Base-by-base conservation (phyloP, 2,797 vertebrate genomes). In the Hyperoplus lanceolatus region DNA sequence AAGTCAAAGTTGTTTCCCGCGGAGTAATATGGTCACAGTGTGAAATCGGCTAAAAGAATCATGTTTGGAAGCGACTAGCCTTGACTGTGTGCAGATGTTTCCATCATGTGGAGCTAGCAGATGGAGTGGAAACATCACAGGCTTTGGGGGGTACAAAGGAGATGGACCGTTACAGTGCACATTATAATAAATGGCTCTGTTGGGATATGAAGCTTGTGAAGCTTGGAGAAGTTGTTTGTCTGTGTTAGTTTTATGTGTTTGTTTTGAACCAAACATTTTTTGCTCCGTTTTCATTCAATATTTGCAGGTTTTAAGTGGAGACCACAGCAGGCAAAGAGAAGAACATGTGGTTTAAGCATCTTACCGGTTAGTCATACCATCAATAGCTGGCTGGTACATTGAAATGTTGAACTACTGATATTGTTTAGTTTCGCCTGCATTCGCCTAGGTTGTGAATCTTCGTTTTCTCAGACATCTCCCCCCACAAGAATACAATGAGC, bases 101-200 rank as follows among this genome's bases (percentile, higher is more conserved):
- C 49, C 29, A 6, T 29, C 39, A 21, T 43, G 75, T 1, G 1
- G 64, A 60, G 39, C 59, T 29, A 59, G 69, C 81, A 87, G 73
- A 88, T 73, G 86, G 79, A 79, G 67, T 58, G 21, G 70, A 87
- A 14, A 70, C 58, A 38, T 58, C 73, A 46, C 62, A 54, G 18
- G 9, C 15, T 51, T 18, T 21, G n/a, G 29, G 8, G 49, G 58
- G 18, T 75, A 64, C 15, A 49, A 10, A 67, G 56, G 53, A 73
- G 60, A 45, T 42, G 29, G 51, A 50, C 10, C 16, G 2, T 84
- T 63, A 41, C 21, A 13, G 15, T 38, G 38, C 13, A 48, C 38
- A 55, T 71, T 36, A 38, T 2, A 39, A 46, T 8, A 61, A 51
- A 83, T n/a, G 36, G 56, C n/a, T 41, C 68, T 36, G 41, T 29